phyloP scores from a whole-genome alignment of 1,140 invertebrate genomes.

The Uloborus diversus region DNA sequence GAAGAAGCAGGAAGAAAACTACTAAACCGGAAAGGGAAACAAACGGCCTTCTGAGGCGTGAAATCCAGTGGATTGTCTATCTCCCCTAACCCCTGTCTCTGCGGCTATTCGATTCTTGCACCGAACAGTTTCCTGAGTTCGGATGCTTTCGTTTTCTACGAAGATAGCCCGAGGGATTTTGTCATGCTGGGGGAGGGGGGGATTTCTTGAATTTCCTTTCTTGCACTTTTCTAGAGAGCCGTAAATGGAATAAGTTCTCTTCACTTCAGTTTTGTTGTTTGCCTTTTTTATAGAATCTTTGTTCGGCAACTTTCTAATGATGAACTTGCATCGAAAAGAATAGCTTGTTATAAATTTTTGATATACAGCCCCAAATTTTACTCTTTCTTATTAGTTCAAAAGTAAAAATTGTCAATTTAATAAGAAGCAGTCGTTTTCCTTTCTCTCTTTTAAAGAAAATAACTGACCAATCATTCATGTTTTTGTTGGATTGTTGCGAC shows the following conservation, averaged over 20 bases:
- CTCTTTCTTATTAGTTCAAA: too few relatives aligned
- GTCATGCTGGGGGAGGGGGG: neutral
- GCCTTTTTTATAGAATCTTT: too few relatives aligned
- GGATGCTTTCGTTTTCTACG: neutral
- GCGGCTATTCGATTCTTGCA: neutral
- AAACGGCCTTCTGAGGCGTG: conserved; percentile 24
- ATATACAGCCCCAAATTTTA: too few relatives aligned
- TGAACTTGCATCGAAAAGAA: too few relatives aligned
- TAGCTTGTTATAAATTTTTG: too few relatives aligned
- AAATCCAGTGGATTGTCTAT: conserved; percentile 12
- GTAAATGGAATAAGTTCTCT: neutral
- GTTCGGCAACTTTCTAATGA: too few relatives aligned
- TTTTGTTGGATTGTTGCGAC: too few relatives aligned
- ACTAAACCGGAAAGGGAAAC: conserved; percentile 35
- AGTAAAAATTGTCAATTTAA: too few relatives aligned
- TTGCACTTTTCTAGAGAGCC: neutral
- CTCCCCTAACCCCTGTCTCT: neutral
- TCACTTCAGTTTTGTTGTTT: neutral
- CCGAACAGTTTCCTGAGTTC: neutral
- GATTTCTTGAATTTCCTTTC: neutral
- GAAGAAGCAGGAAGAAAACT: conserved; percentile 29
- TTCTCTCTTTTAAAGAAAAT: too few relatives aligned
- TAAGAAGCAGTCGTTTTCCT: too few relatives aligned
- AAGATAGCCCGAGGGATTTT: neutral
- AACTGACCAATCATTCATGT: too few relatives aligned